Percentiles rank a stretch among this genome's conserved stretches.
Conservation (phyloP, 2,797 vertebrate species). For the Moxostoma hubbsi region DNA sequence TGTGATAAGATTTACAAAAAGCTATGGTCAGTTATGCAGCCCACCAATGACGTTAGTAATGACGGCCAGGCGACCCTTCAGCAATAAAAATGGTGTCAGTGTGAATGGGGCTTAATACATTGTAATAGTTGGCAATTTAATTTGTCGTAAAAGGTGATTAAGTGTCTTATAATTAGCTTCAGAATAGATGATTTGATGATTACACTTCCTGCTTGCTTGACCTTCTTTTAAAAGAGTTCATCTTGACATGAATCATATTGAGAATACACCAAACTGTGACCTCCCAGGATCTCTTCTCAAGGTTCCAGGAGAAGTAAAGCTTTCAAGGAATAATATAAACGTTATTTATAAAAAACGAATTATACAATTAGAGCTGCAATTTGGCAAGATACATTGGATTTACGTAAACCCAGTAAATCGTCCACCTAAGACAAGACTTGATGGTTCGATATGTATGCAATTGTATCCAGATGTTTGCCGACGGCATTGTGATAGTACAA, state of each 20-base stretch:
- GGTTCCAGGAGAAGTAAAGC: slow-evolving; percentile 46
- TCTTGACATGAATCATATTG: slow-evolving; percentile 5
- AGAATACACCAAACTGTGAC: slow-evolving; percentile 47
- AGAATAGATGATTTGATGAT: neutral
- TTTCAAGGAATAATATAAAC: slow-evolving; percentile 56
- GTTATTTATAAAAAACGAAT: slow-evolving; percentile 60
- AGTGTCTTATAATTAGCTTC: slow-evolving; percentile 11
- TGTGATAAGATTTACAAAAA: too few relatives aligned
- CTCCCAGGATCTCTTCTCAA: slow-evolving; percentile 49
- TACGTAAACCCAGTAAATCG: slow-evolving; percentile 58
- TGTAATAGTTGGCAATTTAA: neutral
- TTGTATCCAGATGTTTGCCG: slow-evolving; percentile 88
- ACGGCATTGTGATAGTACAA: slow-evolving; percentile 74
- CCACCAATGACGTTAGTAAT: too few relatives aligned
- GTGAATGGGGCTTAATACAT: too few relatives aligned
- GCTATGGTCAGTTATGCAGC: too few relatives aligned
- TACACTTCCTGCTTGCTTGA: neutral
- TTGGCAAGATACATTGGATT: slow-evolving; percentile 56
- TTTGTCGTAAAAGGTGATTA: slow-evolving; percentile 32
- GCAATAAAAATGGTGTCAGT: too few relatives aligned
- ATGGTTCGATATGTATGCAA: slow-evolving; percentile 86
- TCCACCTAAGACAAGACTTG: slow-evolving; percentile 78
- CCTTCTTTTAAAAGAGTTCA: slow-evolving; percentile 16
- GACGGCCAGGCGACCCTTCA: too few relatives aligned
- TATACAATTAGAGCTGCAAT: slow-evolving; percentile 56